Base-by-base conservation (phyloP, 2,113 vertebrate genomes). In the Sporophila hypoxantha region DNA sequence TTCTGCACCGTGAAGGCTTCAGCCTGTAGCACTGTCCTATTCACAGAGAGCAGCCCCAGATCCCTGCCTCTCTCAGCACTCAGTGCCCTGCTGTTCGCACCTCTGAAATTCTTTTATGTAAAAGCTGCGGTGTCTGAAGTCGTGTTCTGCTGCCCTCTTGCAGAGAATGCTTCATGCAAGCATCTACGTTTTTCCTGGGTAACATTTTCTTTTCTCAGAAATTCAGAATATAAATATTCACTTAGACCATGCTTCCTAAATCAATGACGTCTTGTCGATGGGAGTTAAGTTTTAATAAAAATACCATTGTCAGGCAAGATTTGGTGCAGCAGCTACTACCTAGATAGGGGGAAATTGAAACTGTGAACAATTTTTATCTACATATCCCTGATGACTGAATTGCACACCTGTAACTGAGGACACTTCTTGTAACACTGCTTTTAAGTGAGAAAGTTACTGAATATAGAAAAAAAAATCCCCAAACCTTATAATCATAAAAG, bases 141-240 rank as follows among this genome's bases (percentile, higher is more conserved):
- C 10, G 2, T 47, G 53, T 81, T 36, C 57, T 36, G 59, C 75
- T 85, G 41, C 50, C 13, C 79, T 92, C 80, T 85, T 67, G 18
- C 16, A 85, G 69, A 87, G 75, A 64, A 49, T 53, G 49, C 80
- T 88, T 82, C 19, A 3, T 27, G 68, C 3, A 7, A 50, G 27
- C 3, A 0, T 13, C 26, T 47, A 29, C 3, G 2, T 56, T 66
- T 82, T 91, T 91, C 65, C 68, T 77, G 52, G 47, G 70, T 76
- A 69, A 74, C 1, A 1, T 27, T 88, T 90, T 89, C 37, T 64
- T 52, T 95, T 75, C 84, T 85, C 56, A 57, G 71, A 88, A 90
- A 80, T 82, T 67, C 15, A 34, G 70, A 92, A 69, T 83, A 82
- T 79, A 91, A 93, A 87, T 67, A 85, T 37, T 84, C n/a, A 44